Conservation (phyloP, 2,113 vertebrate genomes). For the Meriones unguiculatus region DNA sequence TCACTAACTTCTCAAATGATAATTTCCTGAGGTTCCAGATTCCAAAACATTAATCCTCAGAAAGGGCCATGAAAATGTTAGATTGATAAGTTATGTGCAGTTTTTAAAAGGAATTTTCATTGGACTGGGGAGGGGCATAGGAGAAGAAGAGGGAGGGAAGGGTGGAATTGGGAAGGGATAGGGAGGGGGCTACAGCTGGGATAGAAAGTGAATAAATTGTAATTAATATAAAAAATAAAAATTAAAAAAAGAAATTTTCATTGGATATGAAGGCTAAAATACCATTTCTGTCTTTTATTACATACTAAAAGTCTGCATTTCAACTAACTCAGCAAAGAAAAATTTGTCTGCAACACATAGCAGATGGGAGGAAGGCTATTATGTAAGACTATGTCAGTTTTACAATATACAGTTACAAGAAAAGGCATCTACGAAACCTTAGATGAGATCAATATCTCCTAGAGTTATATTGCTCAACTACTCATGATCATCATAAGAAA, state of each 20-base stretch:
- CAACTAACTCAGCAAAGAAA: constrained; percentile 68
- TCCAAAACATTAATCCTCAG: constrained; percentile 68
- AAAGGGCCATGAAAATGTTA: constrained; percentile 68
- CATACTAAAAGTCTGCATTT: constrained; percentile 67
- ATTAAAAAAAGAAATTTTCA: constrained; percentile 2
- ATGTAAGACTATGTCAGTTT: neutral
- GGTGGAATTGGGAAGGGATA: too few relatives aligned
- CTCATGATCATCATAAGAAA: neutral
- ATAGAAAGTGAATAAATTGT: too few relatives aligned
- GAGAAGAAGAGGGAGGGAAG: too few relatives aligned
- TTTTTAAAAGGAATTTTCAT: constrained; percentile 79
- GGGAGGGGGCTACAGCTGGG: too few relatives aligned
- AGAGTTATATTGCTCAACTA: neutral
- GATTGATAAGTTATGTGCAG: constrained; percentile 69
- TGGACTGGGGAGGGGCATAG: neutral
- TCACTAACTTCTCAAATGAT: constrained; percentile 67
- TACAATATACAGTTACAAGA: constrained; percentile 1
- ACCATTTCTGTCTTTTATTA: constrained; percentile 80
- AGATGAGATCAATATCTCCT: neutral
- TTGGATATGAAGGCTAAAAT: constrained; percentile 70
- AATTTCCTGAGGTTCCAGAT: constrained; percentile 73
- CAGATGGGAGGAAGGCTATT: constrained; percentile 62
- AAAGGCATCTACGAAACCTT: constrained; percentile 17
- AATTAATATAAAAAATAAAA: too few relatives aligned
- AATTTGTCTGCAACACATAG: constrained; percentile 58